Evolutionary conservation across 2,797 vertebrate genomes (phyloP).

Genomic region (Pipistrellus pygmaeus): DNA sequence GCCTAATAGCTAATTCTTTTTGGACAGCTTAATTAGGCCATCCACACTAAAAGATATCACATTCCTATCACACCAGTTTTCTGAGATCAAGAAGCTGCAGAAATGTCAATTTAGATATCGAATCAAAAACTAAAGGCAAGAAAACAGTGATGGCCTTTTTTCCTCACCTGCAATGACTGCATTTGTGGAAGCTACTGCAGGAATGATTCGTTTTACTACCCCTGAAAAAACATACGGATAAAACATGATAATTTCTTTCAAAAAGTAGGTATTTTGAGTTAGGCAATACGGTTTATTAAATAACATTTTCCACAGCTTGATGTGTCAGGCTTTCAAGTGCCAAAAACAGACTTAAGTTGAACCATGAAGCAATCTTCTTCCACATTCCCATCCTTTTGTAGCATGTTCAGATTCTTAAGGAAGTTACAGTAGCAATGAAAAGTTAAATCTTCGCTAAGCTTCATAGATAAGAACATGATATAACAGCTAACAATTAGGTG

Average conservation of each 20-base stretch:
- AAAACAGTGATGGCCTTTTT: not conserved
- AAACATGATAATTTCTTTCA: conserved; percentile 47
- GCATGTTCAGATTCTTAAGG: conserved; percentile 13
- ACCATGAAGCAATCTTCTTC: conserved; percentile 26
- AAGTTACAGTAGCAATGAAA: not conserved
- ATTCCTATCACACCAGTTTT: not conserved
- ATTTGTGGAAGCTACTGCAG: conserved; percentile 96
- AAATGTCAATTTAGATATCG: conserved; percentile 23
- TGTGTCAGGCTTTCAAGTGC: conserved; percentile 50
- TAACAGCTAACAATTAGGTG: not conserved
- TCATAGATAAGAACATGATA: conserved; percentile 8
- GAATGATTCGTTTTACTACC: conserved; percentile 96
- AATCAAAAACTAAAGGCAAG: conserved; percentile 51
- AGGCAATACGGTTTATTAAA: conserved; percentile 34
- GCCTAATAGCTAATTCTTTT: not conserved
- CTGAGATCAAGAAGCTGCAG: conserved; percentile 4
- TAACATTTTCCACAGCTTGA: conserved; percentile 39
- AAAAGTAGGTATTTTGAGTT: conserved; percentile 5
- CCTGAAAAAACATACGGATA: conserved; percentile 86
- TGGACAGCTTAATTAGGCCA: conserved; percentile 14
- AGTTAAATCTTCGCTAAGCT: conserved; percentile 42
- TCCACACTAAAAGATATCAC: not conserved
- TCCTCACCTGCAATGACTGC: conserved; percentile 96
- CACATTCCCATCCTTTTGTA: not conserved
- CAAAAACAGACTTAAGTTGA: conserved; percentile 34